These are phyloP conservation scores for Stylophora pistillata DNA, from an alignment of 64 coral and sea anemone genomes.

Conservation along the genomic window DNA sequence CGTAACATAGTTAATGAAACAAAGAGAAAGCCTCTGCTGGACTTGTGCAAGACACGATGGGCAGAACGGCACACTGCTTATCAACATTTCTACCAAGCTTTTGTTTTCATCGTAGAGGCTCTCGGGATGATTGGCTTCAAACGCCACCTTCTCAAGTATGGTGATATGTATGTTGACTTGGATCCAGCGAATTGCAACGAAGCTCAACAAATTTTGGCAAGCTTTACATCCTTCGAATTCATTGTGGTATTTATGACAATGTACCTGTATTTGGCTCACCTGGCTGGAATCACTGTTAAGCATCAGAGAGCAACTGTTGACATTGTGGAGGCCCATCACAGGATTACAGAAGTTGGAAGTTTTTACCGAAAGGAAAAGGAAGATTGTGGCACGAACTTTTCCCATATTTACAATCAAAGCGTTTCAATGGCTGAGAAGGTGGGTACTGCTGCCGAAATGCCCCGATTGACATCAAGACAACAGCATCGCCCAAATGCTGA, in stretches of 20 bases:
- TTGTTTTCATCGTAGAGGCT: conserved; percentile 21
- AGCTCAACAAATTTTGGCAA: conserved; percentile 33
- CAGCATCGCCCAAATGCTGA: conserved; percentile 44
- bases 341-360: conserved; percentile 28
- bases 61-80: conserved; percentile 28
- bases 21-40: conserved; percentile 46
- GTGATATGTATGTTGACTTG: conserved; percentile 40
- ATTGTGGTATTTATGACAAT: conserved; percentile 43
- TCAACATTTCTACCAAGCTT: conserved; percentile 54
- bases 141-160: conserved; percentile 38
- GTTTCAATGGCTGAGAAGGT: conserved; percentile 46
- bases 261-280: conserved; percentile 43
- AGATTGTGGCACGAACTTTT: conserved; percentile 33
- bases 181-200: conserved; percentile 37
- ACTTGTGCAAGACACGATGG: conserved; percentile 56
- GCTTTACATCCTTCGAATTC: conserved; percentile 56
- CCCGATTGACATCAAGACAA: conserved; percentile 44
- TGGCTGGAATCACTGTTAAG: conserved; percentile 55
- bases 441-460: conserved; percentile 44
- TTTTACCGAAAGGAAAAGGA: conserved; percentile 11
- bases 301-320: no score
- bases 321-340: conserved; percentile 39
- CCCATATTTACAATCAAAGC: conserved; percentile 17
- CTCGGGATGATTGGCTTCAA: conserved; percentile 48
- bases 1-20: conserved; percentile 8